Base-by-base conservation (phyloP, 2,113 vertebrate genomes). In the Emydura subglobosa region DNA sequence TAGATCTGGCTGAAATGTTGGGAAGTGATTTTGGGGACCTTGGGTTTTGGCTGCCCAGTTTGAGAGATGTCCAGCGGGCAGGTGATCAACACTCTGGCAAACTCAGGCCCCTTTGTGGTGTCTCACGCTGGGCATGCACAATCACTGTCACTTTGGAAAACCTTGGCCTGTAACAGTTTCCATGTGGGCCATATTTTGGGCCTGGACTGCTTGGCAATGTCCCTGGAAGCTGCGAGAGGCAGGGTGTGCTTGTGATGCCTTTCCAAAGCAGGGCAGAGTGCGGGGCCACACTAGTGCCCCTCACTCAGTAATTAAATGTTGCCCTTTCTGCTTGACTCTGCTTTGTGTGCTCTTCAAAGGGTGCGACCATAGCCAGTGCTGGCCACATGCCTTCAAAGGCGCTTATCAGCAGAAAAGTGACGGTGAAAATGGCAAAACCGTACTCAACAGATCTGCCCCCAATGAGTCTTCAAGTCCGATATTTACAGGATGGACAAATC, bases 131-230 rank as follows among this genome's bases (percentile, higher is more conserved):
- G 79, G 49, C 6, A 85, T 2, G 1, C 81, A 72, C 47, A 61
- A 10, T 61, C 88, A 1, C 42, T 89, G 88, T 83, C 17, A 16
- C 34, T 39, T 39, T 5, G 24, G 21, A 87, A 90, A 88, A 74
- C 88, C 79, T 68, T 90, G 86, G 55, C 72, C 47, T 87, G 61
- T 96, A 84, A 72, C 85, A 89, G 27, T 68, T 94, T 92, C 74
- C 81, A 3, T 31, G 27, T 85, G 92, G 94, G 39, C 31, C 27
- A 31, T 31, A 29, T 13, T 61, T 61, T 91, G 90, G 93, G 27
- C 5, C 47, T 42, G 25, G 92, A 39, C 68, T 92, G 76, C 44
- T 44, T 92, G 80, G 80, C 80, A 31, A 80, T 79, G 51, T 11
- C 88, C n/a, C 85, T 89, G 65, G 49, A 72, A 74, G 51, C 51